These are phyloP conservation scores for Smithornis capensis DNA, from an alignment of 2,113 vertebrate genomes.

Conservation along the genomic window DNA sequence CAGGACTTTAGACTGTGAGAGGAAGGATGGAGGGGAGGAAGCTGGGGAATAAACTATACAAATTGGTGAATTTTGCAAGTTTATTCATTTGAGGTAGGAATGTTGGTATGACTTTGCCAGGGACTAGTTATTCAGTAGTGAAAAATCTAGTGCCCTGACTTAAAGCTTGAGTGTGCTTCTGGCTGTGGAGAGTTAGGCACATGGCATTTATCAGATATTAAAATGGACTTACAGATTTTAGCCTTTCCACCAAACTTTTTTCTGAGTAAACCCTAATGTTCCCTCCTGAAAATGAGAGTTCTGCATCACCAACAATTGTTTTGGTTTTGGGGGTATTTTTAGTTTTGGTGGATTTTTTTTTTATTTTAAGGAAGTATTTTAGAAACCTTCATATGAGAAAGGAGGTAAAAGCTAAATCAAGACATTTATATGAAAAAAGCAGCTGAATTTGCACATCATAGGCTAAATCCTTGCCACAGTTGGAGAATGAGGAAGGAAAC, in stretches of 20 bases:
- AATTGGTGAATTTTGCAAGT: background rate
- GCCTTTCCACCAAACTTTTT: background rate
- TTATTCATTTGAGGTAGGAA: background rate
- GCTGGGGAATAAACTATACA: background rate
- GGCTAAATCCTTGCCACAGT: background rate
- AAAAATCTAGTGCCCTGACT: background rate
- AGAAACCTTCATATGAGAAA: background rate
- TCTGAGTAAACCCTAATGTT: background rate
- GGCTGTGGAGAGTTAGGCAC: background rate
- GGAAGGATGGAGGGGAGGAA: background rate
- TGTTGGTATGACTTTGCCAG: background rate
- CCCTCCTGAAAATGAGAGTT: background rate
- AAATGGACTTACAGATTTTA: background rate
- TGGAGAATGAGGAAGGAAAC: background rate
- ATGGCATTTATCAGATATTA: background rate
- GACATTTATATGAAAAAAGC: background rate
- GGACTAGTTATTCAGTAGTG: background rate
- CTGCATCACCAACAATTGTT: background rate
- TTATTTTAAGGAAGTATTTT: background rate
- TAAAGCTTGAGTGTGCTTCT: background rate
- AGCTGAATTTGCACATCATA: background rate
- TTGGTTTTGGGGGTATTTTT: background rate
- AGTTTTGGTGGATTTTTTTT: background rate
- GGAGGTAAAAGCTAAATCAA: background rate
- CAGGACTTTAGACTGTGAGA: background rate